Percentiles rank a stretch among this genome's conserved stretches.
Evolutionary conservation across 1,140 invertebrate genomes (phyloP).

Genomic region (Druon quercuslanigerum): DNA sequence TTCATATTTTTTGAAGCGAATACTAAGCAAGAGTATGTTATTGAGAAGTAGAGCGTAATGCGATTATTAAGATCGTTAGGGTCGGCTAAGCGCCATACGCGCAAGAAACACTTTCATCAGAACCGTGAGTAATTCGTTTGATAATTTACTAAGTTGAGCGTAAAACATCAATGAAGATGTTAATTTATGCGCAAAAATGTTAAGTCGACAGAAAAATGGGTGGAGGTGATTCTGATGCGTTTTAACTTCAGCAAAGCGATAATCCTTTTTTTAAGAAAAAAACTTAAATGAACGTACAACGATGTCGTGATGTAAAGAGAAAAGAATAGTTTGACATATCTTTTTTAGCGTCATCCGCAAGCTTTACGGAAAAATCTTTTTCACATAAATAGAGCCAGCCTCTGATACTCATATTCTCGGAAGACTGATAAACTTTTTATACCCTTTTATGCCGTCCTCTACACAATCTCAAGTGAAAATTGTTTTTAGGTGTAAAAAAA

Average conservation of each 20-base stretch:
- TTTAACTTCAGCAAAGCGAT: not conserved
- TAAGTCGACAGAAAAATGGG: constrained; percentile 8
- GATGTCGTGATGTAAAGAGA: not conserved
- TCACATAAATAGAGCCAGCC: not conserved
- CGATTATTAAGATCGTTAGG: constrained; percentile 30
- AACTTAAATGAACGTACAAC: not conserved
- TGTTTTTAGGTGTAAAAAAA: too few relatives aligned
- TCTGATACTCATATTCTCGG: too few relatives aligned
- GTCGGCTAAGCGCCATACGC: constrained; percentile 23
- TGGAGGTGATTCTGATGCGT: constrained; percentile 18
- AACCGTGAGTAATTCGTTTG: constrained; percentile 56
- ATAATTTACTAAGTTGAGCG: constrained; percentile 57
- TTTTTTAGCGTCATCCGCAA: not conserved
- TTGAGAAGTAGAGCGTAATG: constrained; percentile 27
- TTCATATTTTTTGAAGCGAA: not conserved
- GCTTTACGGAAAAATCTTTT: not conserved
- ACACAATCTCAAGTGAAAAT: too few relatives aligned
- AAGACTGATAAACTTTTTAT: too few relatives aligned
- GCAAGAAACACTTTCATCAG: constrained; percentile 49
- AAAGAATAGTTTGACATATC: not conserved
- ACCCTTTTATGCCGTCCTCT: too few relatives aligned
- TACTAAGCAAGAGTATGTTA: constrained; percentile 21
- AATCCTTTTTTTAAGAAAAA: constrained; percentile 7
- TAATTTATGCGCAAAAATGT: constrained; percentile 58
- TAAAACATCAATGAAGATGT: constrained; percentile 58